Conservation (phyloP, 2,113 vertebrate genomes). For the Amphiprion ocellaris region DNA sequence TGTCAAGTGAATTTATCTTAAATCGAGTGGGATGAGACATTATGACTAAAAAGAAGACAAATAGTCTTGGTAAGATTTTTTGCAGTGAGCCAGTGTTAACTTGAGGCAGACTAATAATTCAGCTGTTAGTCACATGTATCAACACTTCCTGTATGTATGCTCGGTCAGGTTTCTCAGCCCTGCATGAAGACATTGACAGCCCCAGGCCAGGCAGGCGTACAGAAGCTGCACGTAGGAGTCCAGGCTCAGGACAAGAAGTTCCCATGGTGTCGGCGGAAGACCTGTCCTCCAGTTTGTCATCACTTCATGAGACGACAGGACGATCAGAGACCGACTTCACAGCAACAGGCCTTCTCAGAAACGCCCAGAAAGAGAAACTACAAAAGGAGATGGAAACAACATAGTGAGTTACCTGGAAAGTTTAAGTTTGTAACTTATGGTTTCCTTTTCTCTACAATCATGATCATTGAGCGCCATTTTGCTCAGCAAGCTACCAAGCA, state of each 20-base stretch:
- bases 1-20: no score
- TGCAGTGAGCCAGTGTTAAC: not conserved
- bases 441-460: no score
- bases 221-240: constrained; percentile 64
- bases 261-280: constrained; percentile 93
- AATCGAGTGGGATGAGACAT: no score
- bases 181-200: constrained; percentile 90
- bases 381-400: constrained; percentile 82
- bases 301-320: constrained; percentile 86
- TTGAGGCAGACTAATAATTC: not conserved
- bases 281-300: constrained; percentile 89
- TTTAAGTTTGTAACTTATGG: not conserved
- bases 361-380: constrained; percentile 84
- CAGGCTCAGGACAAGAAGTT: constrained; percentile 82
- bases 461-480: no score
- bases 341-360: constrained; percentile 81
- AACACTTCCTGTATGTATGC: not conserved
- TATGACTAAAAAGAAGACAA: no score
- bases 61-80: no score
- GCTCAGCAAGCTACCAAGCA: no score
- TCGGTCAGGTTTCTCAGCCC: constrained; percentile 89
- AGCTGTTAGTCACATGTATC: not conserved
- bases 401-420: constrained; percentile 61
- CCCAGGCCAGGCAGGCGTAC: constrained; percentile 79
- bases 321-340: constrained; percentile 81